These are phyloP conservation scores for Drosophila prostipennis DNA, from an alignment of 2,888 invertebrate genomes.

Conservation along the genomic window DNA sequence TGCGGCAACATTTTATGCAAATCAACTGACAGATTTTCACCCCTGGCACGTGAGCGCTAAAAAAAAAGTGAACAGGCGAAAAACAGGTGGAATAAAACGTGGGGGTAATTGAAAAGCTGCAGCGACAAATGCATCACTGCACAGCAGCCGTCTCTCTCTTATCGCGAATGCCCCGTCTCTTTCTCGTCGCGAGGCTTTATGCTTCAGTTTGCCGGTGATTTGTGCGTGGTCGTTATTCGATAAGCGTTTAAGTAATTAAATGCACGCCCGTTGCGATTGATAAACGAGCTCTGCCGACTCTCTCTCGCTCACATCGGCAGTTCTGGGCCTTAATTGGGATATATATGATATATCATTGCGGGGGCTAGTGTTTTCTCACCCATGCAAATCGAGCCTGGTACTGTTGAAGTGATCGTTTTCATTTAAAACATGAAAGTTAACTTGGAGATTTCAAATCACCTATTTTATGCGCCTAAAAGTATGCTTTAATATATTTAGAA, in stretches of 20 bases:
- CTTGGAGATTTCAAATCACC: too few relatives aligned
- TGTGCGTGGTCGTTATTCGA: constrained; percentile 30
- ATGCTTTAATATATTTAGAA: too few relatives aligned
- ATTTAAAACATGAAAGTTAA: too few relatives aligned
- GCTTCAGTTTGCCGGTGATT: constrained; percentile 49
- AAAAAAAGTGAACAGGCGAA: neutral
- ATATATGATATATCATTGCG: neutral
- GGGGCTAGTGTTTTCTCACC: neutral
- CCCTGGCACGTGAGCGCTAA: constrained; percentile 6
- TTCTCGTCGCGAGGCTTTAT: constrained; percentile 3
- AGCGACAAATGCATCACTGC: constrained; percentile 19
- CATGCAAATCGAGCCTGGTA: neutral
- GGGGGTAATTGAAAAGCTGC: constrained; percentile 27
- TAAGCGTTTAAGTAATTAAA: constrained; percentile 59
- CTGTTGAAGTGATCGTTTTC: neutral
- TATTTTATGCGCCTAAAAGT: too few relatives aligned
- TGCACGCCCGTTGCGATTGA: constrained; percentile 24
- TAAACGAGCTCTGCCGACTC: neutral
- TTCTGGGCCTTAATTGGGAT: neutral
- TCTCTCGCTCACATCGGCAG: neutral
- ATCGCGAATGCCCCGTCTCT: neutral
- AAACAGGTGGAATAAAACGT: constrained; percentile 2
- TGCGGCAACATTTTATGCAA: constrained; percentile 60
- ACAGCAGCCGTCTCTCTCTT: constrained; percentile 1
- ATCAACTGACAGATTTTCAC: constrained; percentile 58